phyloP scores from a whole-genome alignment of 2,113 vertebrate species.

The Paraplagusia blochii region DNA sequence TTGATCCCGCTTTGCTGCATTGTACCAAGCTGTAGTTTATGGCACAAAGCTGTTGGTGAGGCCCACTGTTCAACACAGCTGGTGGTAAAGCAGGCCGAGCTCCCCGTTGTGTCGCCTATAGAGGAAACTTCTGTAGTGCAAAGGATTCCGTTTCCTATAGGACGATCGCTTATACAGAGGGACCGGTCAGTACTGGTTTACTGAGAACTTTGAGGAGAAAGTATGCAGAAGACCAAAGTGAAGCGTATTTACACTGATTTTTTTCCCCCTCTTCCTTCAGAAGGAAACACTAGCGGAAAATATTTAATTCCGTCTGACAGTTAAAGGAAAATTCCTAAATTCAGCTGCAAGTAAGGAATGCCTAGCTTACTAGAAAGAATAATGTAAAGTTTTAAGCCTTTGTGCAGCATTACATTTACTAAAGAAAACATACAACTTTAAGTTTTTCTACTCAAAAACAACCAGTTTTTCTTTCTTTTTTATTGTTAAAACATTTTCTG shows the following conservation, averaged over 20 bases:
- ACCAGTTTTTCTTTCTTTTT: conserved; percentile 3
- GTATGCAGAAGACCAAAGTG: conserved; percentile 10
- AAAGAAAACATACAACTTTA: no score
- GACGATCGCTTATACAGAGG: conserved; percentile 2
- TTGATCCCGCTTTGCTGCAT: conserved; percentile 37
- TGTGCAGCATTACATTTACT: background rate
- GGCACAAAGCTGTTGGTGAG: conserved; percentile 45
- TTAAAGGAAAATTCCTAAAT: background rate
- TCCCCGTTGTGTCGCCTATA: conserved; percentile 49
- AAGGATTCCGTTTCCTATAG: conserved; percentile 31
- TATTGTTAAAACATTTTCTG: conserved; percentile 13
- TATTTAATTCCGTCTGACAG: conserved; percentile 6
- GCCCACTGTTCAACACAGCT: conserved; percentile 50
- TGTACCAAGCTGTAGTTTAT: conserved; percentile 36
- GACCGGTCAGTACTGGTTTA: background rate
- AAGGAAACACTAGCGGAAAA: conserved; percentile 20
- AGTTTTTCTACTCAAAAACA: no score
- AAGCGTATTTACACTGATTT: background rate
- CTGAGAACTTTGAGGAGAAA: conserved; percentile 20
- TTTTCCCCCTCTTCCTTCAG: conserved; percentile 1
- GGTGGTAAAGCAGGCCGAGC: conserved; percentile 61
- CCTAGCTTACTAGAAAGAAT: no score
- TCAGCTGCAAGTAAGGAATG: background rate
- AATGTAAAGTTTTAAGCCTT: no score
- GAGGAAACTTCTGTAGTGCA: conserved; percentile 19